Evolutionary conservation across 2,888 invertebrate genomes (phyloP).

Genomic region (Synergus itoensis): DNA sequence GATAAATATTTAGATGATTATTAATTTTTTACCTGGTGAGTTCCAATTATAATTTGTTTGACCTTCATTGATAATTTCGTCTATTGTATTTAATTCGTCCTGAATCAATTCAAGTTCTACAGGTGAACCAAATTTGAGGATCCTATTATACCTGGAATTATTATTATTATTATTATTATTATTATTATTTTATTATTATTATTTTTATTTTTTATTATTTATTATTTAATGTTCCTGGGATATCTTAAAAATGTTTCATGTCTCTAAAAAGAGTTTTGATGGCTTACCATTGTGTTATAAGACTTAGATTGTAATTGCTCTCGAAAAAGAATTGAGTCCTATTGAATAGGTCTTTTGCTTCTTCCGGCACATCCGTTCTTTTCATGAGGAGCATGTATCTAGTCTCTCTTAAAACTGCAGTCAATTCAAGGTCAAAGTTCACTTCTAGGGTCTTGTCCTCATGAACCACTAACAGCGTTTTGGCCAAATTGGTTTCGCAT

Average conservation of each 20-base stretch:
- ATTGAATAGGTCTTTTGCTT: slow-evolving; percentile 83
- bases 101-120: slow-evolving; percentile 89
- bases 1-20: slow-evolving; percentile 26
- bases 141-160: slow-evolving; percentile 86
- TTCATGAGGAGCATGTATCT: slow-evolving; percentile 85
- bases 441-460: slow-evolving; percentile 80
- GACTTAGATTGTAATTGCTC: slow-evolving; percentile 73
- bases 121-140: slow-evolving; percentile 85
- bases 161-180: too few relatives aligned
- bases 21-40: slow-evolving; percentile 82
- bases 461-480: slow-evolving; percentile 81
- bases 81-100: slow-evolving; percentile 87
- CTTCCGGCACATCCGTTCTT: slow-evolving; percentile 82
- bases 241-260: too few relatives aligned
- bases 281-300: slow-evolving; percentile 69
- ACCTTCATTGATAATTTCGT: slow-evolving; percentile 84
- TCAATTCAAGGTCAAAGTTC: slow-evolving; percentile 86
- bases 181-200: too few relatives aligned
- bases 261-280: neutral
- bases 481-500: slow-evolving; percentile 82
- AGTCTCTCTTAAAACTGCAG: slow-evolving; percentile 88
- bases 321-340: slow-evolving; percentile 84
- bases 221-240: too few relatives aligned
- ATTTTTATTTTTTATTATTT: too few relatives aligned
- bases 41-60: slow-evolving; percentile 89